A percentile compares a stretch with the other conserved stretches of the same genome.
Conservation (phyloP, 2,888 invertebrate species). For the Andrena chrysosceles region DNA sequence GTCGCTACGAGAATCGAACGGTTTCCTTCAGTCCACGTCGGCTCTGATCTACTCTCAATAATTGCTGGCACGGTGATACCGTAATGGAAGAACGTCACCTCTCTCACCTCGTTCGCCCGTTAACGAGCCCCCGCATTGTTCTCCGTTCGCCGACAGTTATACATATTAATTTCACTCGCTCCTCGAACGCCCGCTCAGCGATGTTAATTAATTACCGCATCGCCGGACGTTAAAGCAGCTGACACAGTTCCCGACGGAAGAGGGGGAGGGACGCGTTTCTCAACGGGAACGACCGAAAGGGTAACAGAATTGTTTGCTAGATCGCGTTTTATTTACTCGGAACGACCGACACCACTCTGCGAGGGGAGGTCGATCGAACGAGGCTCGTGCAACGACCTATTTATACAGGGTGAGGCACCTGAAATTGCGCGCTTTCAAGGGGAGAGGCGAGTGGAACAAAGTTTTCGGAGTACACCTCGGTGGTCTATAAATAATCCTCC, state of each 20-base stretch:
- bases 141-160: neutral
- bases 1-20: slow-evolving; percentile 24
- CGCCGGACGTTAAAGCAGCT: too few species aligned
- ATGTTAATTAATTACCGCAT: slow-evolving; percentile 11
- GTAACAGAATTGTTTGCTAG: neutral
- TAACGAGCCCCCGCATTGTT: slow-evolving; percentile 23
- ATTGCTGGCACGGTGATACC: slow-evolving; percentile 24
- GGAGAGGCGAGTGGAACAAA: neutral
- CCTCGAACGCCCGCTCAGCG: neutral
- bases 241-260: too few species aligned
- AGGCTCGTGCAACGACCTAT: slow-evolving; percentile 27
- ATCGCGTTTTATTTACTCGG: slow-evolving; percentile 2
- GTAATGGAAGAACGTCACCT: slow-evolving; percentile 2
- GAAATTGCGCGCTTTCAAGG: slow-evolving; percentile 3
- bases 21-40: neutral
- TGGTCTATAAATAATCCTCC: slow-evolving; percentile 5
- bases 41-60: slow-evolving; percentile 24
- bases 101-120: slow-evolving; percentile 20
- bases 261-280: too few species aligned
- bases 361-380: neutral
- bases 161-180: slow-evolving; percentile 2
- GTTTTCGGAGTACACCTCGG: neutral
- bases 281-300: neutral
- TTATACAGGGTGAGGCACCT: slow-evolving; percentile 5
- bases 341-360: neutral